Conservation (phyloP, 2,888 invertebrate species). For the Ophonus ardosiacus region DNA sequence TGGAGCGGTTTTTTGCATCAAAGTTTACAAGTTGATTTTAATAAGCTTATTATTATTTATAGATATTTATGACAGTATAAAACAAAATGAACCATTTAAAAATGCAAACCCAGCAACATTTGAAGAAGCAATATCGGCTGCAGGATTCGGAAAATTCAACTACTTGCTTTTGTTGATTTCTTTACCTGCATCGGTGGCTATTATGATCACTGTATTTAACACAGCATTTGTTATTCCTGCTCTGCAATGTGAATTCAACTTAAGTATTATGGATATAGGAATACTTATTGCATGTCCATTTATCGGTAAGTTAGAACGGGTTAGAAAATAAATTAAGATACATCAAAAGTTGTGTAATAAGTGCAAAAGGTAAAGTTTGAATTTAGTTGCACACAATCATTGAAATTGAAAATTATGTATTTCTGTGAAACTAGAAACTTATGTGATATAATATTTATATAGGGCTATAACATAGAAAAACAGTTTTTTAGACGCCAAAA, state of each 20-base stretch:
- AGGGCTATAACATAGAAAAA: too few species aligned
- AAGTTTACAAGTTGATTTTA: too few species aligned
- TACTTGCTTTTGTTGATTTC: conserved; percentile 78
- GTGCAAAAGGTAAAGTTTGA: too few species aligned
- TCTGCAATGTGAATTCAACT: conserved; percentile 85
- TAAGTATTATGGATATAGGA: conserved; percentile 84
- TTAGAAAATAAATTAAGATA: too few species aligned
- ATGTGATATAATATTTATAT: too few species aligned
- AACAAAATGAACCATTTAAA: neutral
- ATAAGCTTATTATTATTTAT: neutral
- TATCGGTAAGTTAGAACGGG: conserved; percentile 77
- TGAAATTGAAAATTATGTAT: too few species aligned
- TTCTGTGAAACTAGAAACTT: too few species aligned
- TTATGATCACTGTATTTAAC: conserved; percentile 84
- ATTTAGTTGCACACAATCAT: too few species aligned
- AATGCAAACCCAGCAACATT: conserved; percentile 78
- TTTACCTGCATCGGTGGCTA: conserved; percentile 82
- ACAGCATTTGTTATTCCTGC: conserved; percentile 86
- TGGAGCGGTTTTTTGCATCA: too few species aligned
- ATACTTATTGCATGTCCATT: conserved; percentile 84
- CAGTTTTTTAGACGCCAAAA: too few species aligned
- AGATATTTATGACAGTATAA: neutral
- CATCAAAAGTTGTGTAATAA: too few species aligned
- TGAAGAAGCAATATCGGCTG: conserved; percentile 82
- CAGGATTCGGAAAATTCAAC: conserved; percentile 86